Evolutionary conservation across 2,113 vertebrate genomes (phyloP).

Genomic region (Pogonocichla stellata): DNA sequence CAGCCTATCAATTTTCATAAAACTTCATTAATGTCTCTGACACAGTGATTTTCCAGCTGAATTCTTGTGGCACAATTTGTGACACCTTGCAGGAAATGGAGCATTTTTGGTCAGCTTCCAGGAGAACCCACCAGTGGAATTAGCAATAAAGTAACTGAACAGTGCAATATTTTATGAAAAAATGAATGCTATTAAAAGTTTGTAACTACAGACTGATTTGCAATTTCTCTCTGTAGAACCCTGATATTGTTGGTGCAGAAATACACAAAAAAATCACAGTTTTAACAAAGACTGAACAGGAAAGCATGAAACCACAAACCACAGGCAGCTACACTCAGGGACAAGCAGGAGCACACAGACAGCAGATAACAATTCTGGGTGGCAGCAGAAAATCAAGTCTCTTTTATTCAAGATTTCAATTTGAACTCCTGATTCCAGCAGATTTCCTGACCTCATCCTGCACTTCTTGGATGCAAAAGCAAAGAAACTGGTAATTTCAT

Average conservation of each 20-base stretch:
- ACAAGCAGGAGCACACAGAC: background rate
- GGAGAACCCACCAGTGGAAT: background rate
- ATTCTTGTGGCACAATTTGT: background rate
- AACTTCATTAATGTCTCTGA: background rate
- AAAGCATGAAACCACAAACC: conserved; percentile 12
- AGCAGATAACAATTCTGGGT: background rate
- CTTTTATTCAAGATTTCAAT: background rate
- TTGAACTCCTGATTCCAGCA: conserved; percentile 34
- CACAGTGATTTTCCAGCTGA: background rate
- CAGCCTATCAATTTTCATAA: background rate
- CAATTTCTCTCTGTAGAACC: background rate
- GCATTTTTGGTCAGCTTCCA: background rate
- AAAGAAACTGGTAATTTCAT: background rate
- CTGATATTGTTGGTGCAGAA: background rate
- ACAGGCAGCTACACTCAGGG: conserved; percentile 3
- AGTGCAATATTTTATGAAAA: background rate
- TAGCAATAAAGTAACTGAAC: background rate
- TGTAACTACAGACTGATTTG: background rate
- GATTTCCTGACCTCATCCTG: background rate
- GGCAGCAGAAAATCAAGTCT: background rate
- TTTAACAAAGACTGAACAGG: conserved; percentile 14
- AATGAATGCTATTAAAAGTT: background rate
- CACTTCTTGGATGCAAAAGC: background rate
- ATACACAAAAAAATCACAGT: background rate
- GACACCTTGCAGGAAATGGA: background rate